Evolutionary conservation across 35 echinoderm and acorn worm genomes (phyloP).

Genomic region (Ophiothrix spiculata): DNA sequence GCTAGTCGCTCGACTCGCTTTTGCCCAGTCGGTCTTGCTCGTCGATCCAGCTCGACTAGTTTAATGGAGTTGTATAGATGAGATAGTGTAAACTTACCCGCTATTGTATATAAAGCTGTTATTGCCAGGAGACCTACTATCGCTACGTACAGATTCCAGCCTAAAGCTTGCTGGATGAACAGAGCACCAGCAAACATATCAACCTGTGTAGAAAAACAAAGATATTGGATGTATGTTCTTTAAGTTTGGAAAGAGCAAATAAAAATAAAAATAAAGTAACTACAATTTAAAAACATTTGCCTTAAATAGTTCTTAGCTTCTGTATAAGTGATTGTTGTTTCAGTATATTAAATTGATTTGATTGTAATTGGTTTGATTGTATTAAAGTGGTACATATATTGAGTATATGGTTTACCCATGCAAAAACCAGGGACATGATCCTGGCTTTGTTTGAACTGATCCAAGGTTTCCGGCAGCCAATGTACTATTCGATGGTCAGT

Average conservation of each 20-base stretch:
- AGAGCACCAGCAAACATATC: conserved; percentile 87
- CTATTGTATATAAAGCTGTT: conserved; percentile 69
- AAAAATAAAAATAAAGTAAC: background rate
- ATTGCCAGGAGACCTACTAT: conserved; percentile 66
- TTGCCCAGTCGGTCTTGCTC: no score
- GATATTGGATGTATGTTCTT: background rate
- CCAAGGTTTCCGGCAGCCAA: no score
- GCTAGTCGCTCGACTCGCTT: no score
- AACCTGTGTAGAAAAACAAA: conserved; percentile 39
- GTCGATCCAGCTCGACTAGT: no score
- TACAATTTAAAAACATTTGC: background rate
- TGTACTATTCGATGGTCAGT: no score
- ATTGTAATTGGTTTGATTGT: background rate
- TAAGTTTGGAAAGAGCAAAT: background rate
- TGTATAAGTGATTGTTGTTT: no score
- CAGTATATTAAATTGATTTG: background rate
- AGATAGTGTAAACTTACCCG: conserved; percentile 42
- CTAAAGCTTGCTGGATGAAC: conserved; percentile 80
- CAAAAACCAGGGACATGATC: no score
- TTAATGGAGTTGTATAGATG: no score
- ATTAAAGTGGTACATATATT: background rate
- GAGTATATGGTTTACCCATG: background rate
- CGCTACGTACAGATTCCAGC: conserved; percentile 68
- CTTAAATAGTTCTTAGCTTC: background rate
- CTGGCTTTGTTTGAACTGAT: no score